Conservation (phyloP, 2,888 invertebrate species). For the Micoletzkya japonica region DNA sequence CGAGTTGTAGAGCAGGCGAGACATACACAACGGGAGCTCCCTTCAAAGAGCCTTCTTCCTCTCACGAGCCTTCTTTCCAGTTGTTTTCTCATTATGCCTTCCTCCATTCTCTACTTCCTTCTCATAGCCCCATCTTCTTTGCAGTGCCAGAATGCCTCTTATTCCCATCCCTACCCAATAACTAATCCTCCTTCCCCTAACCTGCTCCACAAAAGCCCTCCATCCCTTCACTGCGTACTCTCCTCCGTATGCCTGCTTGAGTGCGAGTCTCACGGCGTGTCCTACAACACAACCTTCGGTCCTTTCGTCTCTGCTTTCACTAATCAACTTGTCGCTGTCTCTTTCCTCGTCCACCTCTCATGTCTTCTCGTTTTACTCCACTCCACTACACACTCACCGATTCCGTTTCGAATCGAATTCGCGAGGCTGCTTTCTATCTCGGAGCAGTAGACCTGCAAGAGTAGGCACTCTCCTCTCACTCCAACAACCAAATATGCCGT, state of each 20-base stretch:
- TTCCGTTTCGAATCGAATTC: conserved; percentile 46
- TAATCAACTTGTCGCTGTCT: not conserved
- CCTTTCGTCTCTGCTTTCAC: not conserved
- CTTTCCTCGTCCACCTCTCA: not conserved
- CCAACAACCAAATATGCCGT: not conserved
- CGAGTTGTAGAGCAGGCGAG: conserved; percentile 54
- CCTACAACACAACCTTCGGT: conserved; percentile 34
- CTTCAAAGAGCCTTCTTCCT: conserved; percentile 28
- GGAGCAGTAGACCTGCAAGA: conserved; percentile 41
- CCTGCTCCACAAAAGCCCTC: conserved; percentile 47
- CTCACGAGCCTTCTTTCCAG: no score
- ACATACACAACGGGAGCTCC: conserved; percentile 55
- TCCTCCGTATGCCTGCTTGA: conserved; percentile 44
- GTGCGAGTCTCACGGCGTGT: conserved; percentile 49
- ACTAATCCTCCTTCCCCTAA: conserved; percentile 10
- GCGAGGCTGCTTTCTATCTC: conserved; percentile 46
- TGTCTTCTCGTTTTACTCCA: not conserved
- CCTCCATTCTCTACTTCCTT: not conserved
- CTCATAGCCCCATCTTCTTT: no score
- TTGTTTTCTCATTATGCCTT: not conserved
- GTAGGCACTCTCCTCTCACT: not conserved
- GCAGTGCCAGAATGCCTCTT: no score
- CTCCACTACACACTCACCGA: conserved; percentile 31
- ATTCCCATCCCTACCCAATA: no score
- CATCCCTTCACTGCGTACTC: conserved; percentile 49